These are phyloP conservation scores for Corapipo altera DNA, from an alignment of 2,113 vertebrate genomes.

Conservation along the genomic window DNA sequence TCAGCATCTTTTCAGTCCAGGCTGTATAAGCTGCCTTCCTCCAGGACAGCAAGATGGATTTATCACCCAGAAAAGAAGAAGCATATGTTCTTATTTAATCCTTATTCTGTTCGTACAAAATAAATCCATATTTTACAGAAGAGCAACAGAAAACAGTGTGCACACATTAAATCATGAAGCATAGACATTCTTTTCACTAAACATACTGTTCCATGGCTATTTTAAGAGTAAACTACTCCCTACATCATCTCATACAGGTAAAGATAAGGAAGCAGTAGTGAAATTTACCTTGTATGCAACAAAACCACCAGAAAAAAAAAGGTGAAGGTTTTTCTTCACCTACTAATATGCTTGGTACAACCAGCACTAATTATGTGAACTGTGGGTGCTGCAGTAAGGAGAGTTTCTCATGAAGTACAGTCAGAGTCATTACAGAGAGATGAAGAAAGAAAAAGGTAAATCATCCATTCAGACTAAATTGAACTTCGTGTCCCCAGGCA, in stretches of 20 bases:
- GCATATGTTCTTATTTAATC: constrained; percentile 43
- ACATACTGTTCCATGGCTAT: not conserved
- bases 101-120: not conserved
- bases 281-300: not conserved
- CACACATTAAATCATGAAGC: not conserved
- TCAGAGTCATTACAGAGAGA: not conserved
- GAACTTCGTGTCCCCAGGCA: not conserved
- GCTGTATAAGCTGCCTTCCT: not conserved
- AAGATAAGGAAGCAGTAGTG: not conserved
- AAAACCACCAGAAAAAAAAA: not conserved
- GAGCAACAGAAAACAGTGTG: not conserved
- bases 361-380: not conserved
- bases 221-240: not conserved
- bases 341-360: not conserved
- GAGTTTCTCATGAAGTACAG: constrained; percentile 11
- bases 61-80: constrained; percentile 7
- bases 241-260: not conserved
- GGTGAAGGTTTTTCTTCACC: not conserved
- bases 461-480: not conserved
- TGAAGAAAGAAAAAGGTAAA: constrained; percentile 1
- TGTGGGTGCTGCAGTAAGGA: not conserved
- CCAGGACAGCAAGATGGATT: constrained; percentile 18
- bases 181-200: not conserved
- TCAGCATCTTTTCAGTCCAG: constrained; percentile 20
- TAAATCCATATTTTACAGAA: not conserved